Conservation (phyloP, 1,140 invertebrate genomes). For the Drosophila chauvacae region DNA sequence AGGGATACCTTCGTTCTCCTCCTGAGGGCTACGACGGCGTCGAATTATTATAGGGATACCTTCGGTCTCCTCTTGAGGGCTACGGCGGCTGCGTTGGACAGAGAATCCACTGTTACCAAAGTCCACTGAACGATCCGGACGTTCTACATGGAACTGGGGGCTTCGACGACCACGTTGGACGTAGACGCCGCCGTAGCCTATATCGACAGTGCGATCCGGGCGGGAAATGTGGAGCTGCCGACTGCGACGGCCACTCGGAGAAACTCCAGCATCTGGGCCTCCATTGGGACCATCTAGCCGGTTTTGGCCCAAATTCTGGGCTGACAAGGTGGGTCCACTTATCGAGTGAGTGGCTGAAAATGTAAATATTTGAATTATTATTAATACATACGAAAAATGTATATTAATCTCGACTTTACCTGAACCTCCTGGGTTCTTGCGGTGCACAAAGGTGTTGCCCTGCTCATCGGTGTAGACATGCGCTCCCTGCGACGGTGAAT, state of each 20-base stretch:
- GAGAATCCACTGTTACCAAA: slow-evolving; percentile 9
- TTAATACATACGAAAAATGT: background rate
- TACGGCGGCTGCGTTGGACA: slow-evolving; percentile 31
- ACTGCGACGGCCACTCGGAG: background rate
- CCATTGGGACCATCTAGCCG: background rate
- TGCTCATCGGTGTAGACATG: slow-evolving; percentile 54
- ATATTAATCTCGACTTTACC: slow-evolving; percentile 2
- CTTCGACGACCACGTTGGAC: slow-evolving; percentile 8
- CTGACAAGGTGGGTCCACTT: slow-evolving; percentile 35
- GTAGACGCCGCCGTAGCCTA: slow-evolving; percentile 13
- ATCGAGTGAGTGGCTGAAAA: slow-evolving; percentile 37
- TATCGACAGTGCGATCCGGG: slow-evolving; percentile 20
- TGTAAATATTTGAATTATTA: background rate
- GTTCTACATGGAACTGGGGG: slow-evolving; percentile 8
- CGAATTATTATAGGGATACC: slow-evolving; percentile 2
- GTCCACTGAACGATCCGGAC: slow-evolving; percentile 25
- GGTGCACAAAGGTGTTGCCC: slow-evolving; percentile 53
- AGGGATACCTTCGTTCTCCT: background rate
- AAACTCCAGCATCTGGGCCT: background rate
- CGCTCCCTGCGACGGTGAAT: slow-evolving; percentile 19
- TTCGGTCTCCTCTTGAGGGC: slow-evolving; percentile 1
- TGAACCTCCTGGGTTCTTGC: slow-evolving; percentile 24
- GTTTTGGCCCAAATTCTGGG: slow-evolving; percentile 15
- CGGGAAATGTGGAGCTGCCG: slow-evolving; percentile 24
- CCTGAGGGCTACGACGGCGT: slow-evolving; percentile 33